Base-by-base conservation (phyloP, 1,140 invertebrate genomes). In the Holcopasites calliopsidis region DNA sequence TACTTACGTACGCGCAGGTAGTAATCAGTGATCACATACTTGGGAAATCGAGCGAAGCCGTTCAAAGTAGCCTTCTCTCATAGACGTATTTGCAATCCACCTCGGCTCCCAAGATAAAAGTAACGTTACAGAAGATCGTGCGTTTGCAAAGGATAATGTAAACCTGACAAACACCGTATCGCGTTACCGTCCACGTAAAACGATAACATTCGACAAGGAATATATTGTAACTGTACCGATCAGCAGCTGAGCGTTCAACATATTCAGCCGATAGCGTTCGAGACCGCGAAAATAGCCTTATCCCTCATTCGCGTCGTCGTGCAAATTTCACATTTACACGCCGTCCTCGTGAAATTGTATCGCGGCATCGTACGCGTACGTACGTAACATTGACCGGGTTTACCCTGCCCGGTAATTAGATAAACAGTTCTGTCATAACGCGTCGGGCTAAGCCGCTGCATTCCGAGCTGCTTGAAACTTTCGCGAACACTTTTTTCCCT, bases 391-490 rank as follows among this genome's bases (percentile, higher is more conserved):
- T n/a, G 3, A 16, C 31, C 23, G 10, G 23, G 21, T 35, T 38
- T 38, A 18, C n/a, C n/a, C n/a, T n/a, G n/a, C n/a, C 26, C 21
- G 31, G n/a, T 71, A 38, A 71, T 61, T 47, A 60, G 16, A 11
- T 26, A 18, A 61, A 71, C 69, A 61, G 69, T 71, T 71, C 47
- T 33, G 33, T 50, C 69, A 21, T 50, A 61, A 61, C 31, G 18
- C 44, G 21, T 35, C 31, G 55, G 10, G 11, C n/a, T 35, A 23
- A 23, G n/a, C n/a, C n/a, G n/a, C 28, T 28, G 42, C 68, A 31
- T 71, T 71, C 69, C 31, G 11, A 33, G 18, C 31, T 21, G 18
- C 18, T n/a, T 49, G 18, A 4, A 35, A 61, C 8, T 6, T 65
- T 4, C 13, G 23, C 10, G 3, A 23, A 49, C 26, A 16, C 3